Conservation (phyloP, 23 tunicate species). For the Clavelina lepadiformis region DNA sequence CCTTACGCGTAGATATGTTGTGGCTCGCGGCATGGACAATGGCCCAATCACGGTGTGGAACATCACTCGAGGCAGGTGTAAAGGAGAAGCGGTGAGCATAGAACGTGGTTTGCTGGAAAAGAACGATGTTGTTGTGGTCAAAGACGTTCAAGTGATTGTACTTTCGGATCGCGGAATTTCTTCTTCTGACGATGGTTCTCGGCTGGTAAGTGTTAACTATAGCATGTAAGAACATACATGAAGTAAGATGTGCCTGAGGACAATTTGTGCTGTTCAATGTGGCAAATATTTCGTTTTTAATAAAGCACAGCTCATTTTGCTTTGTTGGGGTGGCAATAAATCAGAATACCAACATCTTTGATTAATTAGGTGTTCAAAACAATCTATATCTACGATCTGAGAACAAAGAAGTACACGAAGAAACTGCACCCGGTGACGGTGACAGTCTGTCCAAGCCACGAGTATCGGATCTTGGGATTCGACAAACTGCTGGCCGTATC, state of each 20-base stretch:
- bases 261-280: background rate
- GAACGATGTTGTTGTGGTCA: slow-evolving; percentile 81
- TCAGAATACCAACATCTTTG: background rate
- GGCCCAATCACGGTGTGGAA: slow-evolving; percentile 96
- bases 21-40: slow-evolving; percentile 76
- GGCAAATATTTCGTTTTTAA: too few species aligned
- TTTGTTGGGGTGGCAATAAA: too few species aligned
- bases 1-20: slow-evolving; percentile 48
- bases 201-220: slow-evolving; percentile 37
- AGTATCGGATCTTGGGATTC: slow-evolving; percentile 50
- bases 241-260: background rate
- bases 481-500: slow-evolving; percentile 67
- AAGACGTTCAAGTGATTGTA: slow-evolving; percentile 55
- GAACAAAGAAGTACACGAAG: slow-evolving; percentile 55
- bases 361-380: slow-evolving; percentile 62
- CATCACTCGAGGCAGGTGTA: slow-evolving; percentile 72
- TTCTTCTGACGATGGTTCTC: slow-evolving; percentile 31
- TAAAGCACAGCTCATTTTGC: too few species aligned
- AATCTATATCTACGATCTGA: slow-evolving; percentile 67
- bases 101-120: slow-evolving; percentile 79
- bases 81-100: slow-evolving; percentile 84
- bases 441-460: slow-evolving; percentile 73
- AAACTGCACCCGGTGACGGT: slow-evolving; percentile 68
- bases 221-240: too few species aligned
- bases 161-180: slow-evolving; percentile 78